Conservation (phyloP, 2,888 invertebrate species). For the Orchesellides sinensis region DNA sequence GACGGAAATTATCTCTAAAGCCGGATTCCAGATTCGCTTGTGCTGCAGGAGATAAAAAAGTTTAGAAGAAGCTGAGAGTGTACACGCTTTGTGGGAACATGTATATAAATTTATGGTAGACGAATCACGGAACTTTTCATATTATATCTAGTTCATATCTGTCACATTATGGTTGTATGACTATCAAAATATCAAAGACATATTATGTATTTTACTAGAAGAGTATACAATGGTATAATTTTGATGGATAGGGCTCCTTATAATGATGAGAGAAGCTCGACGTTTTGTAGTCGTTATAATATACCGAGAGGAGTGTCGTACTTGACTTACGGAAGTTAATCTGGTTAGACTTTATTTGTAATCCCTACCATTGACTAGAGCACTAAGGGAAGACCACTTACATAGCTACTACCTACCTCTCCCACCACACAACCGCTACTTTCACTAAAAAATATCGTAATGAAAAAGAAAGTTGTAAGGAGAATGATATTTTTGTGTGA, state of each 20-base stretch:
- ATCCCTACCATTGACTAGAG: constrained; percentile 55
- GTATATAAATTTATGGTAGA: too few species aligned
- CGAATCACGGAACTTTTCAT: too few species aligned
- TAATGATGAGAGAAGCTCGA: background rate
- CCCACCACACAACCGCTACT: background rate
- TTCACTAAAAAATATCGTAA: background rate
- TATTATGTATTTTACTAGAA: background rate
- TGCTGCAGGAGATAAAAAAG: background rate
- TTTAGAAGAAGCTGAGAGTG: background rate
- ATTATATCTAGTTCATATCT: background rate
- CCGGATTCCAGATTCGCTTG: constrained; percentile 21
- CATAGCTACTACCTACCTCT: background rate
- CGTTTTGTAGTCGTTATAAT: background rate
- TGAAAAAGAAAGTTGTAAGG: background rate
- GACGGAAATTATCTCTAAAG: constrained; percentile 48
- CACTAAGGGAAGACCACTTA: constrained; percentile 12
- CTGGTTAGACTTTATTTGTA: constrained; percentile 68
- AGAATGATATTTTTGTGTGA: too few species aligned
- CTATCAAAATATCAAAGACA: too few species aligned
- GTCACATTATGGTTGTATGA: background rate
- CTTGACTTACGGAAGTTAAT: constrained; percentile 63
- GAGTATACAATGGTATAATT: background rate
- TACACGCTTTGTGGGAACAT: background rate
- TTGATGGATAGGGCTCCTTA: background rate
- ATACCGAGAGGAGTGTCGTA: background rate